phyloP scores from a whole-genome alignment of 2,113 vertebrate genomes.

The Chloebia gouldiae region DNA sequence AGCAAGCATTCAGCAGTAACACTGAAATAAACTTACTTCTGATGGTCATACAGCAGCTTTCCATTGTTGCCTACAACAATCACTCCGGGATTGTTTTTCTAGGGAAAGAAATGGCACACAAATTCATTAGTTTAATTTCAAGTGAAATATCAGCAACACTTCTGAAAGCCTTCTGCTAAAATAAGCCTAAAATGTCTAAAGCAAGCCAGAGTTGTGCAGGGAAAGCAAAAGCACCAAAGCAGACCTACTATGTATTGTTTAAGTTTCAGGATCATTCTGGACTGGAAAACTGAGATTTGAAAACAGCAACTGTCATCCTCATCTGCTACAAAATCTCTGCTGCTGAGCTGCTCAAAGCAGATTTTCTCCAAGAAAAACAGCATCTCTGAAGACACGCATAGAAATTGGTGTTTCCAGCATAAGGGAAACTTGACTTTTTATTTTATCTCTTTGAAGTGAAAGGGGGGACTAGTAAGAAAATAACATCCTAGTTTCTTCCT shows the following conservation, averaged over 20 bases:
- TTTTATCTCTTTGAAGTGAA: neutral
- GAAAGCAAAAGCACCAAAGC: neutral
- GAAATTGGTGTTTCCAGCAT: neutral
- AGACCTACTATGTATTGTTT: neutral
- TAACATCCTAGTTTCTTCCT: neutral
- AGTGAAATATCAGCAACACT: neutral
- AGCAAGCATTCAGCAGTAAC: neutral
- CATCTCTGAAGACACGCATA: neutral
- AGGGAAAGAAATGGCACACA: constrained; percentile 29
- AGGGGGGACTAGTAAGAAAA: neutral
- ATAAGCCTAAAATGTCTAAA: neutral
- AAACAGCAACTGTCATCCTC: neutral
- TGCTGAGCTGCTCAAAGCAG: neutral
- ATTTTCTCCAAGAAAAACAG: neutral
- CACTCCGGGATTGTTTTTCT: constrained; percentile 97
- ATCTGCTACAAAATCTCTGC: neutral
- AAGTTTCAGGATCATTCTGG: neutral
- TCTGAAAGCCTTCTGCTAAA: neutral
- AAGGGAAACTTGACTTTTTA: neutral
- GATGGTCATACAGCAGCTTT: constrained; percentile 90
- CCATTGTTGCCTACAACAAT: constrained; percentile 93
- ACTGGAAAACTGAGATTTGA: neutral
- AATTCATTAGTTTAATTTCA: neutral
- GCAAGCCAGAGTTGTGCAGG: neutral
- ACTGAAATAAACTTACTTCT: constrained; percentile 85